Base-by-base conservation (phyloP, 2,888 invertebrate species). In the Poecilobothrus nobilitatus region DNA sequence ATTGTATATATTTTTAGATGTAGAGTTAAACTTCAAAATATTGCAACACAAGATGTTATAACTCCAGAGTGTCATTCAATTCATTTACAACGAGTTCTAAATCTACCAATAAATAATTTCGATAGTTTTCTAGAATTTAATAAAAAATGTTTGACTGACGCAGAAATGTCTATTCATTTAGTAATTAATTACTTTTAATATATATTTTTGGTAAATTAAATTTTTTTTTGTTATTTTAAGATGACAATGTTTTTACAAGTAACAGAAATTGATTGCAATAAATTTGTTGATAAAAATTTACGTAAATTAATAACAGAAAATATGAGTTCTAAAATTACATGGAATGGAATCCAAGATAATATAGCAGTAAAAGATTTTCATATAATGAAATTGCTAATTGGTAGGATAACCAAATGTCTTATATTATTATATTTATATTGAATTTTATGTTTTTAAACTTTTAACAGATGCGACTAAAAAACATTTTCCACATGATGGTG, bases 281-380 rank as follows among this genome's bases (percentile, higher is more conserved):
- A 53, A 53, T 53, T 53, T 18, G 18, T 53, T 53, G 53, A 53
- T 53, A 53, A 53, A 53, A 53, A 53, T 53, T 53, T 53, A n/a
- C 53, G 53, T n/a, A 53, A 53, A 53, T 53, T 53, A 53, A 53
- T 53, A 18, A 53, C 53, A 53, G 53, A 53, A 53, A 53, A 18
- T n/a, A 18, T 53, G 15, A 15, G 53, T 6, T 9, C 18, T 53
- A 15, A n/a, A n/a, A 12, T 53, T 15, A 53, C 53, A 53, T 53
- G 53, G 53, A 53, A 53, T 53, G 53, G 53, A 53, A 53, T 53
- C 18, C 53, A 53, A 15, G 53, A 53, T 6, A 53, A 53, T 18
- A 53, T 53, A 18, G 53, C 53, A 53, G n/a, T 53, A 6, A 53
- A 53, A 53, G 53, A 53, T 18, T 53, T 53, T 53, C 15, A 53